Evolutionary conservation across 2,888 invertebrate genomes (phyloP).

Genomic region (Zootermopsis nevadensis): DNA sequence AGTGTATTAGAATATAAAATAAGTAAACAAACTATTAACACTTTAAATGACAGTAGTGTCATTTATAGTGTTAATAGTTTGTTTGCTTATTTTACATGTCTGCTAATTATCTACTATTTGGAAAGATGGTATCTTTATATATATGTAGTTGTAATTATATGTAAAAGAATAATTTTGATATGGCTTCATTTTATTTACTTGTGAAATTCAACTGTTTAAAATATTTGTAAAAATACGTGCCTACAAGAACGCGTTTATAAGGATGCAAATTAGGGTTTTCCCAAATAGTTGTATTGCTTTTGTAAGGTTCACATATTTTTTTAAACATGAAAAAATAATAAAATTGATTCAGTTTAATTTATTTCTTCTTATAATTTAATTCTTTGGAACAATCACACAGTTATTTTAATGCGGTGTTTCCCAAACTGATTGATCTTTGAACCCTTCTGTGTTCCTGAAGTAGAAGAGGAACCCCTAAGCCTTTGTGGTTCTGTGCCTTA

Average conservation of each 20-base stretch:
- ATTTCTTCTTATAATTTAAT: background rate
- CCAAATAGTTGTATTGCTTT: background rate
- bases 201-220: background rate
- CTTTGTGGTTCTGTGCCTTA: too few species aligned
- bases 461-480: too few species aligned
- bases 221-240: background rate
- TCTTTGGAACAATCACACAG: background rate
- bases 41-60: too few species aligned
- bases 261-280: too few species aligned
- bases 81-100: too few species aligned
- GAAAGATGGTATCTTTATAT: background rate
- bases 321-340: background rate
- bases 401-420: background rate
- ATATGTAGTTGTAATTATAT: background rate
- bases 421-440: too few species aligned
- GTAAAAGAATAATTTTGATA: conserved; percentile 1
- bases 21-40: too few species aligned
- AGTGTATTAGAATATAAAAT: too few species aligned
- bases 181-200: background rate
- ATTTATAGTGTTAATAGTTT: too few species aligned
- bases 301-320: conserved; percentile 10
- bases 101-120: too few species aligned
- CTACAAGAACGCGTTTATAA: background rate
- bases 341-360: background rate
- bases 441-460: too few species aligned